phyloP scores from a whole-genome alignment of 2,113 vertebrate genomes.

The Pristiophorus japonicus region DNA sequence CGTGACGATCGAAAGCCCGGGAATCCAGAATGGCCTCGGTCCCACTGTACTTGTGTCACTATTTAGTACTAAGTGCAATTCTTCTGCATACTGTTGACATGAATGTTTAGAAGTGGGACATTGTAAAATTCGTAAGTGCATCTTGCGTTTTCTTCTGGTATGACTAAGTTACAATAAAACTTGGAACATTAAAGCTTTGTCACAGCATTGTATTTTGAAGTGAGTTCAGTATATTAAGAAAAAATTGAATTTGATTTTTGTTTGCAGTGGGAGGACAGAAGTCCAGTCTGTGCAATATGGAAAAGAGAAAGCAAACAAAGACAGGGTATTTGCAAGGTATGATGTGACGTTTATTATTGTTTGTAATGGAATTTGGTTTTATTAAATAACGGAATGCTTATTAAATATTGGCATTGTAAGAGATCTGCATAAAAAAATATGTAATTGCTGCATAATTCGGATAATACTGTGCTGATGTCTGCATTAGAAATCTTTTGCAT shows the following conservation, averaged over 20 bases:
- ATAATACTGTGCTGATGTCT: neutral
- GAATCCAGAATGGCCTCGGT: too few species aligned
- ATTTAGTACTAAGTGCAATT: neutral
- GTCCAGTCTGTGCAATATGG: slow-evolving; percentile 97
- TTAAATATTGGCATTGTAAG: neutral
- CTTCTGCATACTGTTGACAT: neutral
- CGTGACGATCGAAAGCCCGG: too few species aligned
- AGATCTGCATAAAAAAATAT: neutral
- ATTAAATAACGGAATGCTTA: neutral
- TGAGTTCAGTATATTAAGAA: neutral
- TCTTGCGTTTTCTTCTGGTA: neutral
- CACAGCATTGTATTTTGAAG: neutral
- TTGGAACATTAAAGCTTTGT: neutral
- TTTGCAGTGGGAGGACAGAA: slow-evolving; percentile 88
- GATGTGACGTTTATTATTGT: neutral
- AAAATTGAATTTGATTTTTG: slow-evolving; percentile 44
- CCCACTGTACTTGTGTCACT: too few species aligned
- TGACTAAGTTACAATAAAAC: neutral
- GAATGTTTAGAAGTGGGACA: neutral
- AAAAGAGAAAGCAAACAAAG: slow-evolving; percentile 95
- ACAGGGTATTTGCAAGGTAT: slow-evolving; percentile 95
- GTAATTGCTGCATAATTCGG: neutral
- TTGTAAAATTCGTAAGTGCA: neutral
- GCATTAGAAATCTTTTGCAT: neutral
- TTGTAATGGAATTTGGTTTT: neutral